These are phyloP conservation scores for Caenorhabditis sinica DNA, from an alignment of 2,888 invertebrate species.

Conservation along the genomic window DNA sequence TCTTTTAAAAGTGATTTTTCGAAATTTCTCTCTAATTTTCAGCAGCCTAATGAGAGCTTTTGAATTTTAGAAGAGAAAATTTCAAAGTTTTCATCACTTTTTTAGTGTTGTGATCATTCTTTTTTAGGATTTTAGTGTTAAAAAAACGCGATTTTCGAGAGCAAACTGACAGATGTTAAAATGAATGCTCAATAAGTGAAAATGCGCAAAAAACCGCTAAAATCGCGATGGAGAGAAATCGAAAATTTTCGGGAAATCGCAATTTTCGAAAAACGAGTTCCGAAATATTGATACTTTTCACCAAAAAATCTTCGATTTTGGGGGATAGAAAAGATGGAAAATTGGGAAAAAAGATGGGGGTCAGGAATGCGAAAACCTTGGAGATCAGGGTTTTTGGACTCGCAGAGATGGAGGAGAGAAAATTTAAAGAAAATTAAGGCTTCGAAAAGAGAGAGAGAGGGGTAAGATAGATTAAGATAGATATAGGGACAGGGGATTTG, in stretches of 20 bases:
- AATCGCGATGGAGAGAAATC: slow-evolving; percentile 40
- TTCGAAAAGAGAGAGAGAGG: slow-evolving; percentile 19
- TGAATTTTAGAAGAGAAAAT: neutral
- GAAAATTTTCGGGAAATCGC: slow-evolving; percentile 40
- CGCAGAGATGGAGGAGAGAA: slow-evolving; percentile 8
- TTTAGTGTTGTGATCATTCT: slow-evolving; percentile 21
- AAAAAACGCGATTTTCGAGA: slow-evolving; percentile 26
- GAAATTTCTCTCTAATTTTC: neutral
- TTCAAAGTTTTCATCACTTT: slow-evolving; percentile 4
- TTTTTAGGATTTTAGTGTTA: slow-evolving; percentile 48
- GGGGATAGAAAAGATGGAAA: neutral
- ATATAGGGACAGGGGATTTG: neutral
- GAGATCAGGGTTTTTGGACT: slow-evolving; percentile 59
- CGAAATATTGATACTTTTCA: slow-evolving; percentile 8
- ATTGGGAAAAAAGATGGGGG: neutral
- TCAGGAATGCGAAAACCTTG: slow-evolving; percentile 61
- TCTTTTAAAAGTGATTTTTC: slow-evolving; percentile 1
- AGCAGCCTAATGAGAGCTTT: slow-evolving; percentile 52
- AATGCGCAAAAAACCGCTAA: slow-evolving; percentile 51
- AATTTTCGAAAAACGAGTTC: slow-evolving; percentile 5
- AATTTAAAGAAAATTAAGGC: slow-evolving; percentile 59
- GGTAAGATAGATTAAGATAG: neutral
- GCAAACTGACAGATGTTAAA: slow-evolving; percentile 23
- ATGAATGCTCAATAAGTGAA: neutral
- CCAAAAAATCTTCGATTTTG: neutral